Conservation (phyloP, 64 coral and sea anemone genomes). For the Stichodactyla helianthus region DNA sequence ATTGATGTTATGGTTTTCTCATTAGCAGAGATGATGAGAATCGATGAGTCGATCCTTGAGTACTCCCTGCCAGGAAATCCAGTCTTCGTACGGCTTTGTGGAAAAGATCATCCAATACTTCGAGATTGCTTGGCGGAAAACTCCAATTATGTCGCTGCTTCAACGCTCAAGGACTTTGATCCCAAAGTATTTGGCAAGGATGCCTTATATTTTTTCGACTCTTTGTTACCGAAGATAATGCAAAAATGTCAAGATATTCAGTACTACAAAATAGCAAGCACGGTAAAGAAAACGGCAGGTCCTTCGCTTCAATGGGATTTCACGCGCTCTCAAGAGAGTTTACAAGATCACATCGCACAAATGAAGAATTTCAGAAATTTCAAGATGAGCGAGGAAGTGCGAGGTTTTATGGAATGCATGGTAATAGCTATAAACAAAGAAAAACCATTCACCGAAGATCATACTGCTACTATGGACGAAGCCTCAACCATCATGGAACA, state of each 20-base stretch:
- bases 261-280: not conserved
- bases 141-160: slow-evolving; percentile 48
- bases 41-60: slow-evolving; percentile 31
- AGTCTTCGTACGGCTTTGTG: slow-evolving; percentile 46
- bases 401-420: not conserved
- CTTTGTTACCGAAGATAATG: not conserved
- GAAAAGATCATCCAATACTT: slow-evolving; percentile 47
- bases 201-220: not conserved
- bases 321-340: not conserved
- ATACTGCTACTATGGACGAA: not conserved
- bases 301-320: not conserved
- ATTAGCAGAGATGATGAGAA: not conserved
- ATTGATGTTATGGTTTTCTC: slow-evolving; percentile 36
- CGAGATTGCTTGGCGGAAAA: slow-evolving; percentile 56
- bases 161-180: slow-evolving; percentile 52
- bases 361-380: not conserved
- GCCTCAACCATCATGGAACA: not conserved
- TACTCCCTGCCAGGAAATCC: slow-evolving; percentile 15
- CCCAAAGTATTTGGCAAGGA: slow-evolving; percentile 32
- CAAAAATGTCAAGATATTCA: not conserved
- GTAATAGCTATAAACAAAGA: not conserved
- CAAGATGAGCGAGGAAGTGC: not conserved
- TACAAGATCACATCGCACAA: not conserved
- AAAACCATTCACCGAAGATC: not conserved
- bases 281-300: not conserved